phyloP scores from a whole-genome alignment of 2,888 invertebrate genomes.

The Adineta ricciae region DNA sequence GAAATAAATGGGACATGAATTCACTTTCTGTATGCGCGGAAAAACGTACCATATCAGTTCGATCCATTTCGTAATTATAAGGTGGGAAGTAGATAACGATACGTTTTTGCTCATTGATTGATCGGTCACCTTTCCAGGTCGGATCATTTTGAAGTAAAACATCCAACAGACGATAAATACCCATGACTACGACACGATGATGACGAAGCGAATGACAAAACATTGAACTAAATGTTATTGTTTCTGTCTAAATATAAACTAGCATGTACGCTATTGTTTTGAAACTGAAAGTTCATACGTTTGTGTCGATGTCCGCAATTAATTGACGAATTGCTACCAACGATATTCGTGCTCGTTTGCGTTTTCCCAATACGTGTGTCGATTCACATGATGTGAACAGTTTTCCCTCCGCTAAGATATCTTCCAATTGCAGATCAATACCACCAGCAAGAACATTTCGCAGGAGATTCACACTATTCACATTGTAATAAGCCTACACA shows the following conservation, averaged over 20 bases:
- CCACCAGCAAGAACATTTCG: slow-evolving; percentile 97
- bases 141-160: background rate
- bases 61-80: background rate
- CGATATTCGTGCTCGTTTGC: background rate
- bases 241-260: background rate
- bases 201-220: background rate
- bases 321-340: background rate
- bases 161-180: background rate
- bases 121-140: background rate
- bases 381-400: background rate
- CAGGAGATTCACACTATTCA: slow-evolving; percentile 97
- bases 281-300: background rate
- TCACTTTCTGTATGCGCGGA: background rate
- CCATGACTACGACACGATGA: background rate
- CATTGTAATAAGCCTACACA: slow-evolving; percentile 93
- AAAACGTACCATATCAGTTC: background rate
- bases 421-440: slow-evolving; percentile 94
- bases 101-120: background rate
- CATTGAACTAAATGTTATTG: background rate
- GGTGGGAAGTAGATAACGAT: background rate
- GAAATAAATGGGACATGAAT: background rate
- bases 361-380: background rate
- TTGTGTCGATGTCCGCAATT: background rate
- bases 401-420: slow-evolving; percentile 81
- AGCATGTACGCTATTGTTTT: background rate